Percentiles rank a stretch among this genome's conserved stretches.
Evolutionary conservation across 2,113 vertebrate species (phyloP).

Genomic region (Sylvietta virens): DNA sequence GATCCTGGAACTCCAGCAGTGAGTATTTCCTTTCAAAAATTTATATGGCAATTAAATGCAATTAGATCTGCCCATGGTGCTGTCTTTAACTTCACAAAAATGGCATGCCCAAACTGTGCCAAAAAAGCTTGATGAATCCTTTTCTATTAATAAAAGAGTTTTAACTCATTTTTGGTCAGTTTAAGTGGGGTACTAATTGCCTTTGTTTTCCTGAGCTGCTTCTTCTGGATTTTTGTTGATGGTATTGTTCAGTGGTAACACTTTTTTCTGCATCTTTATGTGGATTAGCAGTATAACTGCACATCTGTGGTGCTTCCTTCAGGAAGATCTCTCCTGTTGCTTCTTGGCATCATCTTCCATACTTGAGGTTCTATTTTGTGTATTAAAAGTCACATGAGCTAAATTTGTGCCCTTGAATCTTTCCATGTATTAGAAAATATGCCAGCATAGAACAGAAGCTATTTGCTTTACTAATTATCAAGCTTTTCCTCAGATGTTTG

Average conservation of each 20-base stretch:
- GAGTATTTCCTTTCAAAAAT: constrained; percentile 15
- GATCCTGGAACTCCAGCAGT: not conserved
- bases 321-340: not conserved
- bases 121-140: not conserved
- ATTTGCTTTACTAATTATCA: not conserved
- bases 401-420: not conserved
- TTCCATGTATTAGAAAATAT: not conserved
- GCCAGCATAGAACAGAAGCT: not conserved
- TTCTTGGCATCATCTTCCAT: not conserved
- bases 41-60: constrained; percentile 15
- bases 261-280: not conserved
- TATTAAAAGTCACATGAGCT: not conserved
- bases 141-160: not conserved
- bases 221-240: not conserved
- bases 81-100: not conserved
- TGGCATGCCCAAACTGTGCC: not conserved
- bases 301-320: not conserved
- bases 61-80: not conserved
- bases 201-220: not conserved
- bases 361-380: not conserved
- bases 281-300: not conserved
- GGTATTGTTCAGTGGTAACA: not conserved
- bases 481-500: not conserved
- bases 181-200: not conserved
- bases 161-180: not conserved